A percentile compares a stretch with the other conserved stretches of the same genome.
phyloP scores from a whole-genome alignment of 2,113 vertebrate genomes.

The Labrus mixtus region DNA sequence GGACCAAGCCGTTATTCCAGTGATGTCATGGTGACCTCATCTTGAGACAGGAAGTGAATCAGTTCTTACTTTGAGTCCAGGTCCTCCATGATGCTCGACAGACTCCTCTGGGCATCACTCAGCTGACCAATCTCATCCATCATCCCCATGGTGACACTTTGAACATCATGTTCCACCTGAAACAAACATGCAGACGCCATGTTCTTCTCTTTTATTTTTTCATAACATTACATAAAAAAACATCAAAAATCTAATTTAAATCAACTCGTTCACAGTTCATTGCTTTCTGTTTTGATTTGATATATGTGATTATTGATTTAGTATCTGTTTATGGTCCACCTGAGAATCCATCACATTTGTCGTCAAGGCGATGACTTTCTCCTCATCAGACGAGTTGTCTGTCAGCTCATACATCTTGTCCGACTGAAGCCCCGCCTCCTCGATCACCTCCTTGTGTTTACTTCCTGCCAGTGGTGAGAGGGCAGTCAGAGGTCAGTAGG shows the following conservation, averaged over 20 bases:
- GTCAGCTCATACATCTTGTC: not conserved
- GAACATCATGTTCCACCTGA: slow-evolving; percentile 5
- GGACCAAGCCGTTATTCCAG: too few relatives aligned
- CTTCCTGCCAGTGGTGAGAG: not conserved
- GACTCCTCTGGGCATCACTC: not conserved
- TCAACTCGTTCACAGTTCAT: too few relatives aligned
- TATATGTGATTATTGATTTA: too few relatives aligned
- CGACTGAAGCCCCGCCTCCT: not conserved
- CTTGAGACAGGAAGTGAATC: not conserved
- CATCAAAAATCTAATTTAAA: too few relatives aligned
- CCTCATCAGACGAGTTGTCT: slow-evolving; percentile 27
- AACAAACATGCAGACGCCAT: not conserved
- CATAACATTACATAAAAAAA: too few relatives aligned
- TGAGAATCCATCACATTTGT: not conserved
- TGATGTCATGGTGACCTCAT: not conserved
- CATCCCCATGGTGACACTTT: not conserved
- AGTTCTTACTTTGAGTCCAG: slow-evolving; percentile 25
- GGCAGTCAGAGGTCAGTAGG: not conserved
- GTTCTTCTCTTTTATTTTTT: too few relatives aligned
- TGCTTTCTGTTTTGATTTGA: too few relatives aligned
- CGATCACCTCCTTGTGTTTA: too few relatives aligned
- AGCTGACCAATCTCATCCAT: not conserved
- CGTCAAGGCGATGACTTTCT: not conserved
- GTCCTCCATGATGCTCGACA: not conserved
- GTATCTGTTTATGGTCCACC: too few relatives aligned